Evolutionary conservation across 2,113 vertebrate species (phyloP), one percentile per base, ranked within the genome.

Genomic region (Pimephales promelas): DNA sequence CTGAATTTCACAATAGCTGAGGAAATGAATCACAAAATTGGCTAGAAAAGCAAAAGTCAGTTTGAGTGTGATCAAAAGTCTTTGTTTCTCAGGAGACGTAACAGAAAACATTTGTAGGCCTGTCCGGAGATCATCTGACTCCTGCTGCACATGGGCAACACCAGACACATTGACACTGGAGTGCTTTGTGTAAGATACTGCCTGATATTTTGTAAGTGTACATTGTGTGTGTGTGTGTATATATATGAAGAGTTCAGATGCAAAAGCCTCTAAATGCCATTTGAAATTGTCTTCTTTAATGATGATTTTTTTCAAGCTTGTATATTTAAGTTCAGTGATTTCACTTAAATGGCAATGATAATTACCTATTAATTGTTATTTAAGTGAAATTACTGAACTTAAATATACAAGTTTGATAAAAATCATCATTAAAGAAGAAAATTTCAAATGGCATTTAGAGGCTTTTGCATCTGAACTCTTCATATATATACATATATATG

Each of bases 91-190:
- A 43, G 75, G 22, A 78, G 75, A 59, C 6, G 22, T 78, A 61
- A 61, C 76, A 45, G 16, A 62, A 61, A 78, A 78, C 76, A 78
- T 61, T 78, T 10, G 76, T 45, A 45, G 56, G 34, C 56, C 56
- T 61, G 54, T 78, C 36, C 75, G 52, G 54, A 78, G 54, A 54
- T 78, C 75, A 78, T 36, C 31, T 78, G 54, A 78, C 75, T 76
- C 52, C 28, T 13, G 49, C 52, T 28, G 26, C 22, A 36, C 22
- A 59, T 31, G 6, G 31, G 52, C 74, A 77, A 56, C 28, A 11
- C 71, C 5, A 59, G 74, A 77, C 34, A 78, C 4, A 2, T 3
- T 20, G 22, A 45, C 26, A 61, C 70, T 13, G n/a, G 36, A 61
- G 13, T 4, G 28, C 16, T 56, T 54, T 75, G 73, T 54, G 36